A percentile compares a stretch with the other conserved stretches of the same genome.
phyloP scores from a whole-genome alignment of 2,113 vertebrate species.

The Synchiropus splendidus region DNA sequence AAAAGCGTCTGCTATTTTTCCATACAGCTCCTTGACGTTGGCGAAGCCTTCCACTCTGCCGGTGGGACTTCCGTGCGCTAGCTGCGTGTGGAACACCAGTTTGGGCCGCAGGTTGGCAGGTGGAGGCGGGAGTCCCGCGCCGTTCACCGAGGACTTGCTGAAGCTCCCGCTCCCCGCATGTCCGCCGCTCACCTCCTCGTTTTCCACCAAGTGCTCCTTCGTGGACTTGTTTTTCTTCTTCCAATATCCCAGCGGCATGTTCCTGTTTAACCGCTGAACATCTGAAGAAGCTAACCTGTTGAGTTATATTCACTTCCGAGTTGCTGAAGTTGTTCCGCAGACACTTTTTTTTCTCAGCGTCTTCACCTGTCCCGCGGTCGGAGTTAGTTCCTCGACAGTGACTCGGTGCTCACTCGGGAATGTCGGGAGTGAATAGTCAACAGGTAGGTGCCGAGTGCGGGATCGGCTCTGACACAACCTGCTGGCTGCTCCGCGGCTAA shows the following conservation, averaged over 20 bases:
- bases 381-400: constrained; percentile 21
- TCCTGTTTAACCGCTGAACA: constrained; percentile 32
- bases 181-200: constrained; percentile 67
- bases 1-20: constrained; percentile 74
- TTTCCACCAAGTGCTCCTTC: constrained; percentile 75
- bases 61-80: constrained; percentile 86
- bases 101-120: constrained; percentile 59
- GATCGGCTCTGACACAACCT: constrained; percentile 34
- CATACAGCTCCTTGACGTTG: constrained; percentile 81
- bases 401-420: constrained; percentile 7
- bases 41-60: constrained; percentile 80
- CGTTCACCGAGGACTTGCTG: constrained; percentile 35
- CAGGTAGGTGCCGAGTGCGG: constrained; percentile 38
- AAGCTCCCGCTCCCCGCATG: constrained; percentile 36
- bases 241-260: constrained; percentile 78
- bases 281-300: constrained; percentile 55
- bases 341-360: constrained; percentile 2
- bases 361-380: constrained; percentile 10
- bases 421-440: constrained; percentile 30
- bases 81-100: constrained; percentile 83
- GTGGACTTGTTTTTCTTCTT: constrained; percentile 73
- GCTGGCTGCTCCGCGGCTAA: constrained; percentile 34
- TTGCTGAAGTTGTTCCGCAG: background rate
- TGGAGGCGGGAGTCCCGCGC: constrained; percentile 50
- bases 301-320: constrained; percentile 10